Evolutionary conservation across 2,888 invertebrate species (phyloP), one percentile per base, ranked within the genome.

Genomic region (Heliconius erato): DNA sequence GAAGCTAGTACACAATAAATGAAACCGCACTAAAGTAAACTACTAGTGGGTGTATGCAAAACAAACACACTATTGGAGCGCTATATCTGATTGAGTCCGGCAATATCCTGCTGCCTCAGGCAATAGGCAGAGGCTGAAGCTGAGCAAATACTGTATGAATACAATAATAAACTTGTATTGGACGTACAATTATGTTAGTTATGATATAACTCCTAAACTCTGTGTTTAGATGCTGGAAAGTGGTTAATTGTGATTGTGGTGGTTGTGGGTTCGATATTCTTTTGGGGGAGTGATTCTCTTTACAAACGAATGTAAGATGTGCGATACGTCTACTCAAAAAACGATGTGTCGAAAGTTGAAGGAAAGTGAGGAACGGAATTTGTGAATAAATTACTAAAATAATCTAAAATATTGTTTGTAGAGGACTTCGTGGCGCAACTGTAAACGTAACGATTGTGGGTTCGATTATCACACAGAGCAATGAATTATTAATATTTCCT

Each of bases 21-120:
- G 40, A 76, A 76, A 76, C 76, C 63, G 40, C 76, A 72, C 72
- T 63, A 76, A 76, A 76, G 76, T 76, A 63, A 76, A 76, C 76
- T n/a, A 63, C 63, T n/a, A 59, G 76, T 76, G 76, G 76, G 76
- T 76, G 59, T 76, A 76, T 76, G 76, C 76, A 76, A 76, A 76
- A 59, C 40, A 76, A 76, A 76, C 76, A 76, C 63, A 26, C 35
- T 63, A 76, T 76, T 63, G 59, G 76, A 16, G 63, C 35, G n/a
- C 32, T 40, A 74, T 54, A 76, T 76, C 76, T 63, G 76, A 76
- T 76, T 63, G 76, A 63, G 59, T 40, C 63, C 63, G 63, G 76
- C 63, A 76, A 76, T 76, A 76, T 76, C 76, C 76, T 76, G 76
- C 63, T 5, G 76, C 76, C 63, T 16, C 35, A n/a, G 76, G 76